Base-by-base conservation (phyloP, 2,113 vertebrate species). In the Beaufortia kweichowensis region DNA sequence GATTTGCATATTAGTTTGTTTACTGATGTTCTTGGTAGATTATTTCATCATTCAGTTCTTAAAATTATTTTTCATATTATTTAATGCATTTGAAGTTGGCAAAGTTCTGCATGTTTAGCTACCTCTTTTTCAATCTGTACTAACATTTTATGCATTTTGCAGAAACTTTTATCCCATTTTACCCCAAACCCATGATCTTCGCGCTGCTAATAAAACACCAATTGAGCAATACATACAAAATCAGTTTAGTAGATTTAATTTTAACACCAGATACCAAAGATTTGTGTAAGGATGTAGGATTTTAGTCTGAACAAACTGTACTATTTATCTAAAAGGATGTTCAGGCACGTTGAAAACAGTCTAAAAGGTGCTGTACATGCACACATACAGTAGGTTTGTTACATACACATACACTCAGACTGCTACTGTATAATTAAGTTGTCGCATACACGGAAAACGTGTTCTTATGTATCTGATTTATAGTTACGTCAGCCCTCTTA, bases 371-470 rank as follows among this genome's bases (percentile, higher is more conserved):
- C 15, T 46, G 70, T 61, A n/a, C 70, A 46, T 59, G 12, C 46
- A 46, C 31, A 39, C 63, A 53, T 33, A 26, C 70, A 23, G 26
- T 33, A 4, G 12, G 46, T 69, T 69, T 69, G n/a, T 33, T 23
- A 66, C 28, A 67, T 48, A 12, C 23, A 67, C 57, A 33, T 48
- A 9, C 15, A 50, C n/a, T 33, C 60, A 23, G n/a, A 48, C 39
- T 39, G 50, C 11, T 41, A 79, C 69, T 43, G 17, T 84, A 50
- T 82, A 78, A 84, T 84, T 80, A 84, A 64, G 63, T 62, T 84
- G 83, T 82, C 80, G 74, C 57, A 55, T 35, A 48, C 69, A 69
- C 71, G 48, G 53, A 21, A 39, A 74, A 76, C 76, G 66, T 80
- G 72, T 72, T 61, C 46, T 80, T 35, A 64, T 62, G 33, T 39